Conservation (phyloP, 1,140 invertebrate genomes). For the Drosophila trapezifrons region DNA sequence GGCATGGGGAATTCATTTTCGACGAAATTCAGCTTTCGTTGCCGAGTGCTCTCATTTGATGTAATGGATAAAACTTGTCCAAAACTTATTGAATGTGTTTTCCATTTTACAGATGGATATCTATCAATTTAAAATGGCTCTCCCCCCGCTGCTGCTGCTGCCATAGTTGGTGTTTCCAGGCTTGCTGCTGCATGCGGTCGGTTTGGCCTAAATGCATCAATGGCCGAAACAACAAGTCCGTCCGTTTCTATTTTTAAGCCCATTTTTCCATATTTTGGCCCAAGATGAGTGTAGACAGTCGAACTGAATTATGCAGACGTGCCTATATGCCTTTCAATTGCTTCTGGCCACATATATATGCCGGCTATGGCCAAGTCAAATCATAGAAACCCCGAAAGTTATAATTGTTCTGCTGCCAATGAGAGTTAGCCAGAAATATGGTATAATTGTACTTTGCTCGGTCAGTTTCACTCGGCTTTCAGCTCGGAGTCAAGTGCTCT, state of each 20-base stretch:
- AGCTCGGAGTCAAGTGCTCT: not conserved
- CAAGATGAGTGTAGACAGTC: constrained; percentile 26
- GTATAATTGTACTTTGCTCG: too few relatives aligned
- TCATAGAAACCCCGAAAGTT: constrained; percentile 3
- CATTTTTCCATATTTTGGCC: constrained; percentile 21
- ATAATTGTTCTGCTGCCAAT: constrained; percentile 18
- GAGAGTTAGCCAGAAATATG: too few relatives aligned
- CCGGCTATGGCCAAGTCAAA: not conserved
- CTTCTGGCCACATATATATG: constrained; percentile 6
- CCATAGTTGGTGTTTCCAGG: constrained; percentile 20
- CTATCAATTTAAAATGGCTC: constrained; percentile 51
- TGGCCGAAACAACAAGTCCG: not conserved
- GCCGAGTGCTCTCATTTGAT: constrained; percentile 46
- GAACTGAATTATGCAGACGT: constrained; percentile 43
- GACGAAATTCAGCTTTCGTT: constrained; percentile 29
- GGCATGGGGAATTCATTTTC: constrained; percentile 53
- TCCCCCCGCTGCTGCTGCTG: constrained; percentile 1
- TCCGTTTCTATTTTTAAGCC: not conserved
- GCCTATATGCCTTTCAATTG: constrained; percentile 17
- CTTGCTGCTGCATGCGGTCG: constrained; percentile 17
- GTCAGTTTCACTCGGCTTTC: not conserved
- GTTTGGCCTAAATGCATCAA: constrained; percentile 28
- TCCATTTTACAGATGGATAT: constrained; percentile 63
- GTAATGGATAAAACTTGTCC: constrained; percentile 72
- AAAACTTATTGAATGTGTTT: constrained; percentile 63